Base-by-base conservation (phyloP, 2,888 invertebrate genomes). In the Anticlea derivata region DNA sequence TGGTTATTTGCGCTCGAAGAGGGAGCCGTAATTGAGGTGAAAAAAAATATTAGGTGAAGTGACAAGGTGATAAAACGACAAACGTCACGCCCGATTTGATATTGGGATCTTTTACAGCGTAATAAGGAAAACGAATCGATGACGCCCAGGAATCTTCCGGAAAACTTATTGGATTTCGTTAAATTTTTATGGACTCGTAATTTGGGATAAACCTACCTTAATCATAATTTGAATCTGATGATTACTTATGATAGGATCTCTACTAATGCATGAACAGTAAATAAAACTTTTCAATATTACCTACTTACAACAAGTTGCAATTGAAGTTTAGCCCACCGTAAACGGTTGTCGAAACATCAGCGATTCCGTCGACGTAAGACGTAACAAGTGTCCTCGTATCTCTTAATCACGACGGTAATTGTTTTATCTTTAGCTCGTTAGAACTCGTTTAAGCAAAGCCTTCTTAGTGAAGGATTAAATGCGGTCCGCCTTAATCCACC, bases 351-450 rank as follows among this genome's bases (percentile, higher is more conserved):
- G 68, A 68, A 66, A 70, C 67, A 68, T 70, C 70, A 67, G 62
- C 63, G 68, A 69, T 64, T 63, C 67, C 61, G 63, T 72, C 77
- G 70, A 73, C 72, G 73, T 80, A 81, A 86, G 84, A 83, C 75
- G 89, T 89, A 89, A 90, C 90, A 89, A 90, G 90, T 89, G 88
- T 87, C 86, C 74, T 78, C 74, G 86, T 86, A 87, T 87, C 87
- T 89, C 87, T 89, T 89, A 89, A 90, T 90, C 88, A 88, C 86
- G 65, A 75, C 80, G 78, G 85, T 90, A 90, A 90, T 90, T 90
- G 90, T 90, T 90, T 90, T 89, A 90, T 90, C 90, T 88, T 83
- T 82, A 87, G 90, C 89, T 89, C 89, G 89, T 89, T 90, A 90
- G 88, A 86, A 89, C 89, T 89, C 89, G 89, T 89, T 90, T 89